A percentile compares a stretch with the other conserved stretches of the same genome.
phyloP scores from a whole-genome alignment of 2,888 invertebrate genomes.

The Hydrotaea cyrtoneurina region DNA sequence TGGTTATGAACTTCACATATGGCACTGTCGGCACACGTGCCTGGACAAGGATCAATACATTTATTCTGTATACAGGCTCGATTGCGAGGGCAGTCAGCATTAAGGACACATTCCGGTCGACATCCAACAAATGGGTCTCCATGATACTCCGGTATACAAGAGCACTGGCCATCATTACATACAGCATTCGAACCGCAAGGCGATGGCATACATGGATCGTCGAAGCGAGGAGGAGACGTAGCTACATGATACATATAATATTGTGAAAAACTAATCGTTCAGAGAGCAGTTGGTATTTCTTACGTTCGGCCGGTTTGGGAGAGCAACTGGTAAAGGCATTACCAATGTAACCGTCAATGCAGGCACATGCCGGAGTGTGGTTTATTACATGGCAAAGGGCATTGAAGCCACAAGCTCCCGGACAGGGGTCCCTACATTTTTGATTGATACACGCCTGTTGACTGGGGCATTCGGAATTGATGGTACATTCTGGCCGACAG shows the following conservation, averaged over 20 bases:
- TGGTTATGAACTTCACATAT: slow-evolving; percentile 90
- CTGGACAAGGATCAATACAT: slow-evolving; percentile 88
- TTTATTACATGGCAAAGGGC: slow-evolving; percentile 85
- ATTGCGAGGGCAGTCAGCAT: slow-evolving; percentile 86
- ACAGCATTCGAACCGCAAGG: slow-evolving; percentile 89
- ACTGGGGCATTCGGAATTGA: slow-evolving; percentile 87
- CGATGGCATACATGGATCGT: slow-evolving; percentile 86
- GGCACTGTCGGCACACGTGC: slow-evolving; percentile 88
- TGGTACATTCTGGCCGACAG: slow-evolving; percentile 88
- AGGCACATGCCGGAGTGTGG: slow-evolving; percentile 87
- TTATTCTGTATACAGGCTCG: slow-evolving; percentile 88
- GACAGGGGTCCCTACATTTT: slow-evolving; percentile 88
- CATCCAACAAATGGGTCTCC: slow-evolving; percentile 89
- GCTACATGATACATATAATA: slow-evolving; percentile 67
- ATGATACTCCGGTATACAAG: slow-evolving; percentile 86
- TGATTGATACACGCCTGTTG: slow-evolving; percentile 88
- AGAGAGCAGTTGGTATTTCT: slow-evolving; percentile 52
- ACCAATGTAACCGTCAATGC: slow-evolving; percentile 83
- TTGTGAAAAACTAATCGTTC: neutral
- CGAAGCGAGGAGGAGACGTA: slow-evolving; percentile 71
- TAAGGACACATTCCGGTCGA: slow-evolving; percentile 89
- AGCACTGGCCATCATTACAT: slow-evolving; percentile 86
- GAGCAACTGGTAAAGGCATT: slow-evolving; percentile 82
- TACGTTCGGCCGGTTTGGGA: slow-evolving; percentile 77
- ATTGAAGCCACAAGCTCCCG: slow-evolving; percentile 86